Evolutionary conservation across 2,113 vertebrate genomes (phyloP), one percentile per base, ranked within the genome.

Genomic region (Halcyon malimbica): DNA sequence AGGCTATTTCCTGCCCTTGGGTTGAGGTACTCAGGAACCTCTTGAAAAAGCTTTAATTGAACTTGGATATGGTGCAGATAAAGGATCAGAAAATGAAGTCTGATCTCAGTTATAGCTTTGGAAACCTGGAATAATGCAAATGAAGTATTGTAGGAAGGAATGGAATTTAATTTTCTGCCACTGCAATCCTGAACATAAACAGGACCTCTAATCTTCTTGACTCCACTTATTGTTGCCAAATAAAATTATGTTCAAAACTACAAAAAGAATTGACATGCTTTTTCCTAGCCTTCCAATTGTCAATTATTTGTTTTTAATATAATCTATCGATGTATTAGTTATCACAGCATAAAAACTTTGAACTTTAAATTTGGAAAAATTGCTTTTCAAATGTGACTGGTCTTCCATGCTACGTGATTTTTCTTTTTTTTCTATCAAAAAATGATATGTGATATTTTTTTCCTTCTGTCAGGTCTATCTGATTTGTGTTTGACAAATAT

Each of bases 81-180:
- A 91, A 79, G 75, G 21, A 89, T 62, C 15, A 29, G 63, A 53
- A 85, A 85, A 73, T 46, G 5, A 74, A 63, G 17, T 85, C 26
- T 71, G 39, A 77, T 74, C 37, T 90, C 69, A 62, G 10, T 64
- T 87, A 68, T 10, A 87, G 56, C 35, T 41, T 60, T 90, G 42
- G 44, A 93, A 92, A 87, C 56, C 48, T 89, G 53, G 24, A 90
- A 86, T 84, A 92, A 75, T 23, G 42, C 26, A 86, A 83, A 91
- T 42, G 8, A 56, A 69, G 13, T 20, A 41, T 5, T 73, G 46
- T 8, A 59, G 46, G 42, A 94, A 74, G 33, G 64, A 86, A 35
- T 1, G 76, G n/a, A 54, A 5, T 80, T 77, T 39, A 6, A 46
- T 60, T 54, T 92, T 77, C 51, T 74, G 8, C 44, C 24, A 63